Evolutionary conservation across 1,140 invertebrate species (phyloP), one percentile per base, ranked within the genome.

Genomic region (Drosophila pachea): DNA sequence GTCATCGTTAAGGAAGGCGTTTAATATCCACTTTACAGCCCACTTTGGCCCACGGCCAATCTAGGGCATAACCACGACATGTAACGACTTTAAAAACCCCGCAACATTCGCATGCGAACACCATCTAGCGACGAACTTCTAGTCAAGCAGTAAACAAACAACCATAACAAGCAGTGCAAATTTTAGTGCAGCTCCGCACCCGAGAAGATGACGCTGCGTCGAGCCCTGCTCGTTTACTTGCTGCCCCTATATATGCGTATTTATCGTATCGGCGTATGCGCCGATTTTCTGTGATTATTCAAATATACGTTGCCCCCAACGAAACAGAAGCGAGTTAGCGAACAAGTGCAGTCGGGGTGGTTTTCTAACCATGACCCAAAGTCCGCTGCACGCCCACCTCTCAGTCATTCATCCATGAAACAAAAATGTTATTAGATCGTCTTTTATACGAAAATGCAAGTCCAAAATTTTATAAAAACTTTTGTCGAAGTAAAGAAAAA

Each of bases 161-260:
- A n/a, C n/a, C n/a, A n/a, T n/a, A n/a, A n/a, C n/a, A n/a, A n/a
- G n/a, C n/a, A n/a, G n/a, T n/a, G n/a, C n/a, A 35, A 35, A 5
- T 35, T 35, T 35, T 5, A 35, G 33, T 36, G 11, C 35, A 0
- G 35, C 35, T 0, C n/a, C 35, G 77, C 74, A 32, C 75, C 79
- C 11, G 77, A 87, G 45, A 83, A 89, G 86, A 91, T 93, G 90
- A 92, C 93, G 2, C 82, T 95, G 2, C 78, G 78, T 22, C 92
- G 92, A 59, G 94, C 94, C 5, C 82, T 96, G 4, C 91, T 93
- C 59, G 92, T 94, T 45, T 96, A 95, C 89, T 90, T 95, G 40
- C 89, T 96, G 79, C 95, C 95, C 5, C 93, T 96, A 36, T 93
- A 95, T 67, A 93, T 95, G 82, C 89, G 95, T n/a, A n/a, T n/a